Evolutionary conservation across 2,113 vertebrate genomes (phyloP), one percentile per base, ranked within the genome.

Genomic region (Desmodus rotundus): DNA sequence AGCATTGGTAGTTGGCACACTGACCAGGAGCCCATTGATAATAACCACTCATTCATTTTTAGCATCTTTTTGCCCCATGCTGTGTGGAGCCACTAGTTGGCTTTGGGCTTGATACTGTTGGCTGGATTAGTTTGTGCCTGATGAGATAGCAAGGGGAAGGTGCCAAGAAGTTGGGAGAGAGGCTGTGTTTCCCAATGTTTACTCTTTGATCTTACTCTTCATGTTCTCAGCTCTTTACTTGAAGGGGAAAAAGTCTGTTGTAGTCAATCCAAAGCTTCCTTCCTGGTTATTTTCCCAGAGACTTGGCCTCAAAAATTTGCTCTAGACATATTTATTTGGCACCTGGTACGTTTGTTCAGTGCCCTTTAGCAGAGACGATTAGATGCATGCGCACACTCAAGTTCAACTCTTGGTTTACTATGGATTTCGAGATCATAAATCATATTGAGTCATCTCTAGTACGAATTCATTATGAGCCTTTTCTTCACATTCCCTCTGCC

Each of bases 161-260:
- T 96, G 97, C 96, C 97, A 97, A 91, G 94, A 95, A 98, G 65
- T 8, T 95, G 93, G 89, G 73, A 80, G 7, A 83, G 91, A 96
- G 77, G 82, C 96, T 94, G 80, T 95, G 78, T 97, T 98, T 97
- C 97, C 89, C 95, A 87, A 7, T 78, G 91, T 94, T 97, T 97
- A 85, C 73, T 70, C 97, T 98, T 98, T 97, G 97, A 98, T 97
- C 97, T 98, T 93, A 96, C 81, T 96, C 93, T 97, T 94, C 0
- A 0, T 96, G 90, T 98, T 97, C 0, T 1, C 93, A 96, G 89
- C 68, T 96, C 91, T 97, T 96, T 97, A 63, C 61, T 97, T 97
- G 91, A 96, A 95, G 73, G 56, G n/a, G 63, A 78, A 82, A 90
- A 89, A 52, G 74, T 92, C 89, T 95, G 93, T 77, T 11, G 20